phyloP scores from a whole-genome alignment of 2,113 vertebrate genomes.

The Callocephalon fimbriatum region DNA sequence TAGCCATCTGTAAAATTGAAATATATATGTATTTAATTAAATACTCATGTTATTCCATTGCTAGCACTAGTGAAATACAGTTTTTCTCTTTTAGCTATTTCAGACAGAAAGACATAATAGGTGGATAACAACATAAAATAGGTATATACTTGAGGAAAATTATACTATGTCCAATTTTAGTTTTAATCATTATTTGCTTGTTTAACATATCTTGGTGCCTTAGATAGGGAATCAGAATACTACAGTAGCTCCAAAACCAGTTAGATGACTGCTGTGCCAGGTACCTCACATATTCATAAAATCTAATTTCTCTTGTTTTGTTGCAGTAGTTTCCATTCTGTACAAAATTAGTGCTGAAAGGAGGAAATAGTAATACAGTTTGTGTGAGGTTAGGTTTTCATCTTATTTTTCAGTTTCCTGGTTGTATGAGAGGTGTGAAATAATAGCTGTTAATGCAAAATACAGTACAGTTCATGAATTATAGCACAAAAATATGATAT shows the following conservation, averaged over 20 bases:
- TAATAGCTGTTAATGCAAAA: background rate
- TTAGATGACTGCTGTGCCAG: background rate
- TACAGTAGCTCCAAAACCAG: background rate
- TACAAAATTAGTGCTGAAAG: background rate
- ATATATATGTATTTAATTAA: background rate
- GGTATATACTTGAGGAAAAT: background rate
- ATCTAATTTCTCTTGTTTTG: background rate
- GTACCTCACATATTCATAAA: background rate
- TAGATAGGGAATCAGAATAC: background rate
- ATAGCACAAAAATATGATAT: background rate
- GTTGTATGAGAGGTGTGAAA: background rate
- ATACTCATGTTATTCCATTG: background rate
- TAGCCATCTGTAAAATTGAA: slow-evolving; percentile 87
- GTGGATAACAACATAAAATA: background rate
- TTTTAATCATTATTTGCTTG: background rate
- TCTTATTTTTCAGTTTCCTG: background rate
- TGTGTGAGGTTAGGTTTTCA: background rate
- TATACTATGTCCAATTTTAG: background rate
- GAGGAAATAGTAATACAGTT: background rate
- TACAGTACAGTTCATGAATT: background rate
- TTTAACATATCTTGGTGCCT: background rate
- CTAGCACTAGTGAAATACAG: background rate
- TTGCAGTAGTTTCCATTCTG: background rate
- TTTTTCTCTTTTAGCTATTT: background rate
- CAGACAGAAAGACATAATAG: background rate